phyloP scores from a whole-genome alignment of 2,113 vertebrate genomes.

The Pleuronectes platessa region DNA sequence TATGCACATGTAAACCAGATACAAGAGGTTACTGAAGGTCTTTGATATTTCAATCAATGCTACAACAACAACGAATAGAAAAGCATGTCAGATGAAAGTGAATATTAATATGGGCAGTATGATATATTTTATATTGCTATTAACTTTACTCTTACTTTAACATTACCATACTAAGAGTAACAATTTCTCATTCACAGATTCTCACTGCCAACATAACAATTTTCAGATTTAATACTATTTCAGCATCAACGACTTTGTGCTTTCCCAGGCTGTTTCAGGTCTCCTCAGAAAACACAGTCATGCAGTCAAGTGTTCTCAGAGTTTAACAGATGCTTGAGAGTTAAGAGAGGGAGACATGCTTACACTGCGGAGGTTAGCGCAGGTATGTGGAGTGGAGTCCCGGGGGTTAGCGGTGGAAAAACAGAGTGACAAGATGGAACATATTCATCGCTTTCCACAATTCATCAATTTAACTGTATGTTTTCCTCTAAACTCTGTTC shows the following conservation, averaged over 20 bases:
- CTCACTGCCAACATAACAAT: not conserved
- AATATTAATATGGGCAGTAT: too few relatives aligned
- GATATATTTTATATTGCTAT: not conserved
- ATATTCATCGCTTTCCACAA: slow-evolving; percentile 5
- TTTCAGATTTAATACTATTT: not conserved
- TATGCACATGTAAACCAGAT: slow-evolving; percentile 30
- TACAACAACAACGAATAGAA: not conserved
- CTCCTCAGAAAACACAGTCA: slow-evolving; percentile 45
- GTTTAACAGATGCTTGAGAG: slow-evolving; percentile 79
- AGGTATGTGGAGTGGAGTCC: slow-evolving; percentile 64
- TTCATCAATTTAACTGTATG: not conserved
- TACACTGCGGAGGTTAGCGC: slow-evolving; percentile 59
- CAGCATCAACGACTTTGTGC: not conserved
- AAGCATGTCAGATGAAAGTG: not conserved
- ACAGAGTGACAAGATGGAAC: slow-evolving; percentile 15
- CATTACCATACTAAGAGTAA: not conserved
- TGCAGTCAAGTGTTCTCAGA: slow-evolving; percentile 75
- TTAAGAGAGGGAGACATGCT: slow-evolving; percentile 76
- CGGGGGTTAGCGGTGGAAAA: slow-evolving; percentile 12
- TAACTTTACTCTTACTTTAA: not conserved
- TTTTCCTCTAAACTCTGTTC: not conserved
- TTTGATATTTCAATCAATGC: not conserved
- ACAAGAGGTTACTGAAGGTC: slow-evolving; percentile 9
- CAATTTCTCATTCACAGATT: not conserved
- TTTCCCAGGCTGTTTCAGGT: slow-evolving; percentile 25